phyloP scores from a whole-genome alignment of 2,888 invertebrate species.

The Microctonus hyperodae region DNA sequence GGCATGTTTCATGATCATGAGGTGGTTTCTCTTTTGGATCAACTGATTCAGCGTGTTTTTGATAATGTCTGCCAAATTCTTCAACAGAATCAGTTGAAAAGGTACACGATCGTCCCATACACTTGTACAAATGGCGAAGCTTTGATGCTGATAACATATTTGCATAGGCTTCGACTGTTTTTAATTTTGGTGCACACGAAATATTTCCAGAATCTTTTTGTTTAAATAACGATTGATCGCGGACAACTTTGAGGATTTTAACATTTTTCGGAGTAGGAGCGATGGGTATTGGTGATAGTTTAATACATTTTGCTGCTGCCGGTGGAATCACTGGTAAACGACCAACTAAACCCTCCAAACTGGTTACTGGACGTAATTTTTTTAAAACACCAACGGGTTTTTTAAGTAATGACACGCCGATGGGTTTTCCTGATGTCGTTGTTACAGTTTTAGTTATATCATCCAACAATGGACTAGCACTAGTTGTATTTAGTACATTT shows the following conservation, averaged over 20 bases:
- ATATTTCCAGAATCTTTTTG: slow-evolving; percentile 36
- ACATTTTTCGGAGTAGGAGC: slow-evolving; percentile 38
- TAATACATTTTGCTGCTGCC: slow-evolving; percentile 16
- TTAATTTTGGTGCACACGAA: slow-evolving; percentile 37
- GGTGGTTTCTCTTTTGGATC: slow-evolving; percentile 52
- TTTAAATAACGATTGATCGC: slow-evolving; percentile 37
- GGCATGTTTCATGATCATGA: slow-evolving; percentile 66
- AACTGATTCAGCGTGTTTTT: slow-evolving; percentile 46
- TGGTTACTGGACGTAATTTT: slow-evolving; percentile 33
- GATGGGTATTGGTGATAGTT: slow-evolving; percentile 11
- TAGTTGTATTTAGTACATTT: slow-evolving; percentile 36
- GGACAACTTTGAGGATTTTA: slow-evolving; percentile 52
- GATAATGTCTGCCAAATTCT: slow-evolving; percentile 62
- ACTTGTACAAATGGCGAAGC: slow-evolving; percentile 66
- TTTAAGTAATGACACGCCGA: slow-evolving; percentile 51
- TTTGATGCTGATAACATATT: slow-evolving; percentile 60
- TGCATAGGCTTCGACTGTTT: slow-evolving; percentile 50
- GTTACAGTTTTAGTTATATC: slow-evolving; percentile 55
- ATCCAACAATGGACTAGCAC: slow-evolving; percentile 45
- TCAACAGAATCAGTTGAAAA: slow-evolving; percentile 61
- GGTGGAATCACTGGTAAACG: slow-evolving; percentile 20
- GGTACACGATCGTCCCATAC: slow-evolving; percentile 65
- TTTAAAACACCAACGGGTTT: slow-evolving; percentile 52
- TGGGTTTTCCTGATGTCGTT: slow-evolving; percentile 44
- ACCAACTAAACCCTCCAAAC: slow-evolving; percentile 14